Base-by-base conservation (phyloP, 2,113 vertebrate species). In the Monopterus albus region DNA sequence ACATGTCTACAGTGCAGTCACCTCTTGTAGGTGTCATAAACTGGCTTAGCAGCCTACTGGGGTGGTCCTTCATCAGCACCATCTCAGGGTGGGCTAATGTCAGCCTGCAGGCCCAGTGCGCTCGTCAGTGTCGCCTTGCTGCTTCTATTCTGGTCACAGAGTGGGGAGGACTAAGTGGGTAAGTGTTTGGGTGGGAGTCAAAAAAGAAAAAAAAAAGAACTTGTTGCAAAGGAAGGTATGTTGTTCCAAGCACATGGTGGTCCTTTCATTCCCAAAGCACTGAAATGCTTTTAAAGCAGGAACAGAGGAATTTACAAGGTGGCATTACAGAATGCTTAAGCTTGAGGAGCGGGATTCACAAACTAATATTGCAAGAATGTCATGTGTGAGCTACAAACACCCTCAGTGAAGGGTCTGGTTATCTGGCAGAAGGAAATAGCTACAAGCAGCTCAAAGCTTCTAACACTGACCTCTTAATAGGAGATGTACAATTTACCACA, bases 101-200 rank as follows among this genome's bases (percentile, higher is more conserved):
- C 74, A 81, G 55, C 60, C 60, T 74, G 75, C 87, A 86, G 83
- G 64, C 89, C 76, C 82, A 78, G 69, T 33, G 63, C 39, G 49
- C 86, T 84, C 70, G 56, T 89, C 88, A 89, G 74, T 83, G 88
- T 89, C 90, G 72, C 84, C 84, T 47, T 71, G 69, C 75, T 72
- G 79, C 72, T 88, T 81, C 89, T 92, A 92, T 91, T 92, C 79
- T 82, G 76, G 89, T 84, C 83, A 17, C 58, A 72, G 53, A 72
- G 72, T 52, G 55, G 39, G 73, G 82, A 82, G 67, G 40, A 72
- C 67, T 72, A 66, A 81, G 82, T 70, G 82, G 67, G 47, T 67
- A 67, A 82, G 70, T 61, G 67, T 75, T 74, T 72, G 64, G 78
- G 79, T 87, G 79, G 65, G 53, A 79, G 71, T 35, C 15, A 23